Conservation (phyloP, 1,140 invertebrate species). For the Cydia amplana region DNA sequence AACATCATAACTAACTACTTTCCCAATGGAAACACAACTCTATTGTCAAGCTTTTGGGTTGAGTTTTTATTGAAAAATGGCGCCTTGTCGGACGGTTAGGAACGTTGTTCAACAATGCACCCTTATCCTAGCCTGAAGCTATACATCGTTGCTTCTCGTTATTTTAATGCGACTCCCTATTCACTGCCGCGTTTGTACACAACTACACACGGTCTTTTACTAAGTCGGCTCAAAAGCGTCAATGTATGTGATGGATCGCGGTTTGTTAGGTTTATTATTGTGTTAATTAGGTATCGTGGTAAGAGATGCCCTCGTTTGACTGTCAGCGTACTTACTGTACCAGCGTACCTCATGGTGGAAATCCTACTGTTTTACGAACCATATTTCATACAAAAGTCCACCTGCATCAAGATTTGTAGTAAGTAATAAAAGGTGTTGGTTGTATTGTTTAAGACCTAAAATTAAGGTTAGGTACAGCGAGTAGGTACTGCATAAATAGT, state of each 20-base stretch:
- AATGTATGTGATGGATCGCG: slow-evolving; percentile 40
- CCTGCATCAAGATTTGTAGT: background rate
- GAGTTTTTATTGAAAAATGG: slow-evolving; percentile 34
- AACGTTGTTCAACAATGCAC: slow-evolving; percentile 70
- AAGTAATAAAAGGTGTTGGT: background rate
- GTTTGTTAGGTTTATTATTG: slow-evolving; percentile 18
- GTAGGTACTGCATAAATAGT: too few relatives aligned
- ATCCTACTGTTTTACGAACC: slow-evolving; percentile 41
- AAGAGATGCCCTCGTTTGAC: slow-evolving; percentile 64
- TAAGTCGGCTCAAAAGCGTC: background rate
- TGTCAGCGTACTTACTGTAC: slow-evolving; percentile 62
- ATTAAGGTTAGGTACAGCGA: background rate
- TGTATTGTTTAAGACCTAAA: background rate
- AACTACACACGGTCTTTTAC: background rate
- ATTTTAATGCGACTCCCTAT: slow-evolving; percentile 35
- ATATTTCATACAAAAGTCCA: slow-evolving; percentile 19
- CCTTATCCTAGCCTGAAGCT: slow-evolving; percentile 70
- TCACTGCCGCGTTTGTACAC: slow-evolving; percentile 47
- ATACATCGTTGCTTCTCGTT: slow-evolving; percentile 41
- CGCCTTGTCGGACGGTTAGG: slow-evolving; percentile 54
- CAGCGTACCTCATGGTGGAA: slow-evolving; percentile 57
- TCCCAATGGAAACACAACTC: slow-evolving; percentile 34
- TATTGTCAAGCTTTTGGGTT: slow-evolving; percentile 33
- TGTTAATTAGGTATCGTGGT: slow-evolving; percentile 37
- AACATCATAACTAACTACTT: slow-evolving; percentile 37